Percentiles rank a stretch among this genome's conserved stretches.
phyloP scores from a whole-genome alignment of 2,113 vertebrate species.

The Uria aalge region DNA sequence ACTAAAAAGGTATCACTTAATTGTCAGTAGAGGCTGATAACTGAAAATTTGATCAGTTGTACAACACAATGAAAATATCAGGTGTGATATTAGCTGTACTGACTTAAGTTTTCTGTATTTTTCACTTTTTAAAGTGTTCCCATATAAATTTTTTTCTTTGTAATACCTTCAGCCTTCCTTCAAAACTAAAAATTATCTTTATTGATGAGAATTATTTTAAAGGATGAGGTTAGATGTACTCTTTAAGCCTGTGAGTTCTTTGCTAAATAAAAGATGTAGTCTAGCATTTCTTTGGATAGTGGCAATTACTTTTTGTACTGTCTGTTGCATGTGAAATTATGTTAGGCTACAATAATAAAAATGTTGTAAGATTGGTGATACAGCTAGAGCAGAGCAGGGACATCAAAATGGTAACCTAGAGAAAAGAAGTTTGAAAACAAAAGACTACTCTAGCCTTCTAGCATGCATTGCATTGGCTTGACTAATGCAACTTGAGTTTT shows the following conservation, averaged over 20 bases:
- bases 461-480: not conserved
- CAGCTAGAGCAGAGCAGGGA: not conserved
- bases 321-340: not conserved
- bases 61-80: not conserved
- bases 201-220: not conserved
- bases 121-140: not conserved
- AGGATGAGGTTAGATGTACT: not conserved
- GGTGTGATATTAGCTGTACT: not conserved
- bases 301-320: not conserved
- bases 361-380: not conserved
- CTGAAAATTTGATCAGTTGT: not conserved
- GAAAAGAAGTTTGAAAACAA: not conserved
- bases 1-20: fast-evolving
- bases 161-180: not conserved
- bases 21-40: not conserved
- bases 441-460: not conserved
- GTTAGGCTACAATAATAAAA: not conserved
- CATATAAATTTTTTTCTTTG: not conserved
- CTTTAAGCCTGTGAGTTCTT: not conserved
- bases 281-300: not conserved
- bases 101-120: not conserved
- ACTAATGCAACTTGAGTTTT: not conserved
- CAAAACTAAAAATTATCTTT: not conserved
- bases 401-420: not conserved
- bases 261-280: not conserved